Base-by-base conservation (phyloP, 2,797 vertebrate genomes). In the Acropternis orthonyx region DNA sequence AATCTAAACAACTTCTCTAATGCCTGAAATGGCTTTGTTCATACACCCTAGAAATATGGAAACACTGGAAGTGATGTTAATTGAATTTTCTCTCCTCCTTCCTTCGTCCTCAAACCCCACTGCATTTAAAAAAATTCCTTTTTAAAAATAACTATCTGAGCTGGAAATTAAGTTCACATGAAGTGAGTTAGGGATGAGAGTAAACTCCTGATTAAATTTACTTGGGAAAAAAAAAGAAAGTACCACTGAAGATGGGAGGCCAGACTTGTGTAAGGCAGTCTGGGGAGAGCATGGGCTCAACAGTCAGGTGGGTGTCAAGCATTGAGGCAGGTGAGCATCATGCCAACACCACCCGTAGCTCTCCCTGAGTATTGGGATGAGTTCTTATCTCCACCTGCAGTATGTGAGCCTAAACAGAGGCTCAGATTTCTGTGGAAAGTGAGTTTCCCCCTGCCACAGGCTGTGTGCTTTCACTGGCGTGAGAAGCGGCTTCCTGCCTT, bases 141-240 rank as follows among this genome's bases (percentile, higher is more conserved):
- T 95, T 94, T 36, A 67, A 95, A 94, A 95, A 79, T 88, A 96
- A 91, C 78, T 83, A 82, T 93, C 8, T 21, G 96, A 97, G 97
- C 95, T 97, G 95, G 93, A 99, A 99, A 99, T 99, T 98, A 97
- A 96, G 98, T 98, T 99, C 98, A 99, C 98, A 98, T 99, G 98
- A 98, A 98, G 55, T 22, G 59, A 96, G 92, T 93, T 97, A 98
- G 96, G 97, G 94, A 95, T 97, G 97, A 97, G 97, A 97, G 97
- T 97, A 98, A 98, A 98, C 97, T 97, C 97, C 97, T 99, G 98
- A 99, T 99, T 98, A 97, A 98, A 99, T 99, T 99, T 98, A 98
- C 95, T 94, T 59, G 91, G 96, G 92, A 92, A 67, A 82, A 87
- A 89, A 81, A 76, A 30, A 56, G 46, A 46, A 73, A 78, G 22